Evolutionary conservation across 2,797 vertebrate species (phyloP), one percentile per base, ranked within the genome.

Genomic region (Podarcis lilfordi): DNA sequence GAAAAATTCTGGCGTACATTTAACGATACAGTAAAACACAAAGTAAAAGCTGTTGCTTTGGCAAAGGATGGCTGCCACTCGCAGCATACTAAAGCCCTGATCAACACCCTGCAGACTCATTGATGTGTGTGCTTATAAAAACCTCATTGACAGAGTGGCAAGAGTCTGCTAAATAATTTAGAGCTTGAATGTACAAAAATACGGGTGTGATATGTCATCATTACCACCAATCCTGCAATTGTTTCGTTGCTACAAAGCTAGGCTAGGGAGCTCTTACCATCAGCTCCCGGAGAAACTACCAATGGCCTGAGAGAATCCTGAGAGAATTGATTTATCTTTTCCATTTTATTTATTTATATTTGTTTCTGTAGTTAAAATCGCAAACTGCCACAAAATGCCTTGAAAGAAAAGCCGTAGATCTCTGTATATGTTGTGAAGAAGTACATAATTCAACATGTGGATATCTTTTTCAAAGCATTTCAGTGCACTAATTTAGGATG

Each of bases 131-230:
- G 45, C n/a, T 59, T 74, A 69, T 15, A 84, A 74, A 72, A 72
- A 72, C 19, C 19, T 74, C 72, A 27, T 35, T 25, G 82, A 74
- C 37, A 45, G 45, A 84, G 23, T 37, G 43, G 35, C 55, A 55
- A 84, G n/a, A 6, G 23, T 45, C 69, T 84, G 32, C n/a, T 74
- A 74, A 74, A 74, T 74, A 84, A 84, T 84, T 84, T 74, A 84
- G 11, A 71, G 10, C 21, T 84, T 35, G 23, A 13, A 27, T 37
- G 21, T 37, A 17, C 61, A n/a, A 84, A 72, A 74, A 55, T 50
- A 84, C 45, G 59, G 69, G n/a, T 84, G 69, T 59, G 69, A 74
- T 74, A 35, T 84, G n/a, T 35, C 69, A 59, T 74, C 45, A 32
- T 84, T 37, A 59, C n/a, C n/a, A 27, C 71, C 5, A 59, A 37